Conservation (phyloP, 2,797 vertebrate species). For the Galaxias olidus region DNA sequence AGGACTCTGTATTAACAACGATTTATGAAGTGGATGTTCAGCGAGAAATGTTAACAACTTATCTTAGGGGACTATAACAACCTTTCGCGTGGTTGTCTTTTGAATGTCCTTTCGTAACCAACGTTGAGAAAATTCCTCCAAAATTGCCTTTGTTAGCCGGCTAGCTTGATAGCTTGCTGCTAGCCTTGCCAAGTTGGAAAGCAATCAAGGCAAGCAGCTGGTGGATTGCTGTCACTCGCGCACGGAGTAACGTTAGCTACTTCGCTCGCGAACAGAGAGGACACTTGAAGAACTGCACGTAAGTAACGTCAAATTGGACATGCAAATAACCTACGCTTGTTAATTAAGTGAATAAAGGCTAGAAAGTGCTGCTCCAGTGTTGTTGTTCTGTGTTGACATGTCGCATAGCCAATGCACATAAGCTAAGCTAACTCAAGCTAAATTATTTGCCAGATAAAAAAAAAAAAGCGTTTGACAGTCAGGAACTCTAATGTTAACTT, state of each 20-base stretch:
- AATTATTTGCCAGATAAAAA: no score
- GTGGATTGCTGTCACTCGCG: slow-evolving; percentile 2
- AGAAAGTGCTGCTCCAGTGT: no score
- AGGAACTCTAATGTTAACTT: no score
- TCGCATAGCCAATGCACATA: no score
- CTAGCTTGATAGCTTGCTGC: neutral
- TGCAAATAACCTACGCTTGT: no score
- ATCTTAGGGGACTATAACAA: neutral
- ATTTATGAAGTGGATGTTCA: slow-evolving; percentile 21
- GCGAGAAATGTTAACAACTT: slow-evolving; percentile 14
- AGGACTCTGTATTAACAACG: slow-evolving; percentile 36
- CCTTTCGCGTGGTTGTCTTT: neutral
- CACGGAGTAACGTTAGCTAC: neutral
- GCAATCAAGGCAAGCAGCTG: neutral
- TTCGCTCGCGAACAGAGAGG: neutral
- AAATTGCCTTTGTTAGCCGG: neutral
- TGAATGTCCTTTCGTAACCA: neutral
- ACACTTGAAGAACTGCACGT: neutral
- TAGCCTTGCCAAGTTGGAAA: slow-evolving; percentile 3
- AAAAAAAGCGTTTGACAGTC: no score
- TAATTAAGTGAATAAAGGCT: neutral
- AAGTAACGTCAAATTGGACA: no score
- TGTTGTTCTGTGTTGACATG: no score
- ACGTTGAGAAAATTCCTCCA: neutral
- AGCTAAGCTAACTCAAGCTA: no score